Conservation (phyloP, 2,888 invertebrate genomes). For the Reticulitermes lucifugus region DNA sequence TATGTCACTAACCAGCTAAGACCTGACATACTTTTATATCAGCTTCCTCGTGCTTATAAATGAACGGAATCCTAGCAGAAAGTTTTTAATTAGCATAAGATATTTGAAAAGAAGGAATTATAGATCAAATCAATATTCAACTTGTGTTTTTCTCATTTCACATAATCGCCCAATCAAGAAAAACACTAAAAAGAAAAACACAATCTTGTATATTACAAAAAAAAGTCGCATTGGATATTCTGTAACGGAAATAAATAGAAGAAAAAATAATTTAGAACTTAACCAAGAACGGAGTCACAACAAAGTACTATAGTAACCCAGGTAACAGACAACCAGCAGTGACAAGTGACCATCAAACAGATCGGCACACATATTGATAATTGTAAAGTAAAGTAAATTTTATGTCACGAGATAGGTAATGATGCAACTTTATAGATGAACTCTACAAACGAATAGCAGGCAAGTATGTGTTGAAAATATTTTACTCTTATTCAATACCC, state of each 20-base stretch:
- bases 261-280: slow-evolving; percentile 9
- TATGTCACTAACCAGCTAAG: too few species aligned
- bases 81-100: not conserved
- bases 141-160: slow-evolving; percentile 9
- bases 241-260: slow-evolving; percentile 9
- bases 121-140: not conserved
- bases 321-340: slow-evolving; percentile 7
- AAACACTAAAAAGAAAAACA: not conserved
- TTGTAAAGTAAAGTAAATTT: not conserved
- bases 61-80: too few species aligned
- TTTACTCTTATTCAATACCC: too few species aligned
- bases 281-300: not conserved
- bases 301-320: slow-evolving; percentile 25
- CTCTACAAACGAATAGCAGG: too few species aligned
- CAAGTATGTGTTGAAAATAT: too few species aligned
- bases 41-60: too few species aligned
- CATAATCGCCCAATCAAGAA: slow-evolving; percentile 23
- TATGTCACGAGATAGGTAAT: too few species aligned
- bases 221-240: not conserved
- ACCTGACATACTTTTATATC: too few species aligned
- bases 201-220: slow-evolving; percentile 13
- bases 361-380: not conserved
- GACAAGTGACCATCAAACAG: slow-evolving; percentile 14
- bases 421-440: too few species aligned
- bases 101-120: not conserved